phyloP scores from a whole-genome alignment of 1,140 invertebrate species.

The Zaprionus vittiger region DNA sequence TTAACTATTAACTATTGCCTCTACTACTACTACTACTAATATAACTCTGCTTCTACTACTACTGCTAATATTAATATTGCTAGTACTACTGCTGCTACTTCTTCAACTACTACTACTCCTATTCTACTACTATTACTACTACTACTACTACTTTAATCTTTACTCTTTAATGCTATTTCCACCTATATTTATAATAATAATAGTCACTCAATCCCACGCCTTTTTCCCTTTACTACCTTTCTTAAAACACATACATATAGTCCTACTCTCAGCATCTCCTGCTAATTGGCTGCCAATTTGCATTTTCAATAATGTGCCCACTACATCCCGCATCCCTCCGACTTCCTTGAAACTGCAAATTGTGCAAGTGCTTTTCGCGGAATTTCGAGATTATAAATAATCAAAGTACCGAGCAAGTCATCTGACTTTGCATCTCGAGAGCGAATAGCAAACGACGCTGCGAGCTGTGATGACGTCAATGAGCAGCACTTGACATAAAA shows the following conservation, averaged over 20 bases:
- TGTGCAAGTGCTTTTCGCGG: conserved; percentile 2
- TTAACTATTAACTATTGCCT: not conserved
- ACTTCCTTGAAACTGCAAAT: not conserved
- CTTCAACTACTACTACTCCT: too few species aligned
- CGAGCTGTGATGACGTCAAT: conserved; percentile 52
- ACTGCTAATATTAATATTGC: too few species aligned
- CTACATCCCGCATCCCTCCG: not conserved
- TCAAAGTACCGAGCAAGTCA: conserved; percentile 19
- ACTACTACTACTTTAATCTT: too few species aligned
- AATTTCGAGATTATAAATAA: conserved; percentile 1
- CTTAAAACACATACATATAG: not conserved
- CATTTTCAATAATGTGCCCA: not conserved
- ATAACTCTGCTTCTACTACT: too few species aligned
- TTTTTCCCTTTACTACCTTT: not conserved
- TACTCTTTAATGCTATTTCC: too few species aligned
- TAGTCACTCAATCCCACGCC: not conserved
- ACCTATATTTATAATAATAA: too few species aligned
- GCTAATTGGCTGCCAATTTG: conserved; percentile 4
- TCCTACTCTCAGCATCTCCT: not conserved
- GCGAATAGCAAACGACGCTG: not conserved
- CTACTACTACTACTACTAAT: too few species aligned
- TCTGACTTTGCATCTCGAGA: conserved; percentile 11
- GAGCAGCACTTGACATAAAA: conserved; percentile 65
- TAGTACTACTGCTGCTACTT: too few species aligned
- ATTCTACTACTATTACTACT: too few species aligned